phyloP scores from a whole-genome alignment of 2,888 invertebrate genomes.

The Aleiodes alternator region DNA sequence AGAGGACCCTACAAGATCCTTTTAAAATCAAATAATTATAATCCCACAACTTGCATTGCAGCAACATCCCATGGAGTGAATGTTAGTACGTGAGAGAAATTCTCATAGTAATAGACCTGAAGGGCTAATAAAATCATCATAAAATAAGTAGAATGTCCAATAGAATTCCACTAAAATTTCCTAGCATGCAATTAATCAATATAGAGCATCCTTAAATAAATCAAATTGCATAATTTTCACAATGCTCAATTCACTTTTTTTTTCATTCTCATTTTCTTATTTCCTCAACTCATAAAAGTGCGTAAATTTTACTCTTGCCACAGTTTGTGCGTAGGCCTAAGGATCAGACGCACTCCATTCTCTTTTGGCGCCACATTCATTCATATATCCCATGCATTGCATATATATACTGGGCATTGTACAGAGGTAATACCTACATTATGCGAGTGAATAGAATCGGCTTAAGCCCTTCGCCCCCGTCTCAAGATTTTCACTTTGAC shows the following conservation, averaged over 20 bases:
- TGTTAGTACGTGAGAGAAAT: too few relatives aligned
- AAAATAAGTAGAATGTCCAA: too few relatives aligned
- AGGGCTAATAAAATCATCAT: too few relatives aligned
- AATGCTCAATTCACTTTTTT: conserved; percentile 1
- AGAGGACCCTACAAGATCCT: too few relatives aligned
- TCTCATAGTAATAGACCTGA: too few relatives aligned
- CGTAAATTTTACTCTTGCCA: conserved; percentile 23
- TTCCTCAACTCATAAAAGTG: conserved; percentile 3
- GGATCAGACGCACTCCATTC: conserved; percentile 74
- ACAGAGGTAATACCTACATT: conserved; percentile 27
- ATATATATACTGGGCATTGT: conserved; percentile 28
- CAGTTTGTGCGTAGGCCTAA: conserved; percentile 63
- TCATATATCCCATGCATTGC: conserved; percentile 61
- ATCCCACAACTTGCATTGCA: too few relatives aligned
- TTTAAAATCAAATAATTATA: too few relatives aligned
- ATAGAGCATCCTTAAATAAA: too few relatives aligned
- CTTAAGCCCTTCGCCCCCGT: conserved; percentile 36
- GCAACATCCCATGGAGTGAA: too few relatives aligned
- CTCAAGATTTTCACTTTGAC: conserved; percentile 4
- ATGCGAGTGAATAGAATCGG: conserved; percentile 25
- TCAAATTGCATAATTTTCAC: background rate
- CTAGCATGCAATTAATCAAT: too few relatives aligned
- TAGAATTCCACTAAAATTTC: too few relatives aligned
- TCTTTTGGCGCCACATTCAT: conserved; percentile 75
- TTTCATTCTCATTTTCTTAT: conserved; percentile 5